Conservation (phyloP, 2,888 invertebrate species). For the Danaus chrysippus region DNA sequence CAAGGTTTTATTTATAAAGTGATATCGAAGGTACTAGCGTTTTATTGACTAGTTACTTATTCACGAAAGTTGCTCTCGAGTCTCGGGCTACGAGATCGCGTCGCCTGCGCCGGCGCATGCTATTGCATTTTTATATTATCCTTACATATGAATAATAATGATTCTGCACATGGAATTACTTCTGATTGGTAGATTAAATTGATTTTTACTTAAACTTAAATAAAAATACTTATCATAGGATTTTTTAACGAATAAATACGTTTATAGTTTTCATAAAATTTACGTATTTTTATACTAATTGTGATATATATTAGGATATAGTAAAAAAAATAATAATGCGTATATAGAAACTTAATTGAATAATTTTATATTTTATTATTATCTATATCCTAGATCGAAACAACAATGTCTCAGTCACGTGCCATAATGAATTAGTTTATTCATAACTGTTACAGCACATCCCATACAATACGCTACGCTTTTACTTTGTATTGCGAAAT, state of each 20-base stretch:
- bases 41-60: constrained; percentile 64
- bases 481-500: constrained; percentile 54
- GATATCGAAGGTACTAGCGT: constrained; percentile 25
- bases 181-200: too few relatives aligned
- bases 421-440: constrained; percentile 10
- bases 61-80: constrained; percentile 72
- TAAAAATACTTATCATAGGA: too few relatives aligned
- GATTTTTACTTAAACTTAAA: too few relatives aligned
- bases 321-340: too few relatives aligned
- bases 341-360: neutral
- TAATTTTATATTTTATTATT: neutral
- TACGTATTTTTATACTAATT: too few relatives aligned
- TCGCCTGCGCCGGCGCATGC: constrained; percentile 42
- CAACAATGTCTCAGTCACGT: constrained; percentile 8
- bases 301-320: too few relatives aligned
- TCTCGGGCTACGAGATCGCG: constrained; percentile 11
- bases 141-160: constrained; percentile 19
- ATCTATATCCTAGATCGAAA: neutral
- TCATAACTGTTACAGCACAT: constrained; percentile 45
- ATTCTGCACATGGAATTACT: constrained; percentile 9
- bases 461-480: constrained; percentile 52
- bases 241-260: too few relatives aligned
- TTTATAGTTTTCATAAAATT: too few relatives aligned
- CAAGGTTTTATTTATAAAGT: neutral
- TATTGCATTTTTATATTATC: neutral